A percentile compares a stretch with the other conserved stretches of the same genome.
These are phyloP conservation scores for Drosophila anceps DNA, from an alignment of 2,888 invertebrate genomes.

Conservation along the genomic window DNA sequence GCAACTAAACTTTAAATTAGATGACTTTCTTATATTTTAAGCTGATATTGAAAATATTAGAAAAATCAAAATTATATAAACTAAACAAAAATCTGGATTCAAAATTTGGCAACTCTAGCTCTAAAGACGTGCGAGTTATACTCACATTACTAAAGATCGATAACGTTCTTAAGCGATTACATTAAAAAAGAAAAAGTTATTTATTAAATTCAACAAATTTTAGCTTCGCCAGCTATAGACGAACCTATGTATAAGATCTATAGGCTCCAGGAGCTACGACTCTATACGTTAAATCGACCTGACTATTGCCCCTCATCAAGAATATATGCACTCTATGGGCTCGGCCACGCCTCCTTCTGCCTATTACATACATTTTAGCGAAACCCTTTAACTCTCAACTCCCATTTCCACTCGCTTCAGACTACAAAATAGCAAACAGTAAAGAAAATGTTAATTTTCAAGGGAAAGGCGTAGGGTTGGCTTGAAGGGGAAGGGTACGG, in stretches of 20 bases:
- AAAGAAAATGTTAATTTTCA: constrained; percentile 4
- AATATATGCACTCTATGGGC: neutral
- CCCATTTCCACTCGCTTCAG: neutral
- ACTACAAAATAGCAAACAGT: neutral
- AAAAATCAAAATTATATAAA: neutral
- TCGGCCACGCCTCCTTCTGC: neutral
- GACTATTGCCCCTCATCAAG: neutral
- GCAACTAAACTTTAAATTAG: neutral
- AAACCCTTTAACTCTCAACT: neutral
- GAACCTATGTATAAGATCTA: too few species aligned
- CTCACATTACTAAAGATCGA: too few species aligned
- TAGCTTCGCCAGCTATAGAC: too few species aligned
- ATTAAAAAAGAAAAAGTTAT: neutral
- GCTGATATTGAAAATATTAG: neutral
- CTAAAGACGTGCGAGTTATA: neutral
- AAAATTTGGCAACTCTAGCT: constrained; percentile 27
- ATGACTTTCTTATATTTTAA: neutral
- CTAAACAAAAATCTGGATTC: constrained; percentile 29
- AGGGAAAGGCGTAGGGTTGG: too few species aligned
- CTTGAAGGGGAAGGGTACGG: neutral
- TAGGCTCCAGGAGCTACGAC: too few species aligned
- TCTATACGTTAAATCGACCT: too few species aligned
- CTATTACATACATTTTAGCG: neutral
- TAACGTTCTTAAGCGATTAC: neutral
- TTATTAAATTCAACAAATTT: neutral